Percentiles rank a stretch among this genome's conserved stretches.
phyloP scores from a whole-genome alignment of 2,888 invertebrate species.

The Drosophila neonasuta region DNA sequence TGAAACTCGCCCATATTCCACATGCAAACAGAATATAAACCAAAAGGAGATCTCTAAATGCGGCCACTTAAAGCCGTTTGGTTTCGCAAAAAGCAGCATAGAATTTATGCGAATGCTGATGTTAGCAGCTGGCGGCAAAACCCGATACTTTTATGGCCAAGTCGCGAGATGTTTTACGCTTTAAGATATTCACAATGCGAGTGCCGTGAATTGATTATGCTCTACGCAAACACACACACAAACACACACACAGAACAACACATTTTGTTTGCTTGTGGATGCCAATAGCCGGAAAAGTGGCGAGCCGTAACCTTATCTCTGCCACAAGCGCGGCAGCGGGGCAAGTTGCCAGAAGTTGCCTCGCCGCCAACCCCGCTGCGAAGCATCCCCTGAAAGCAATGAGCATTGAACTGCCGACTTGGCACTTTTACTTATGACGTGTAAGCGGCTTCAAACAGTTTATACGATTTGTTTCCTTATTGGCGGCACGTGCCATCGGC shows the following conservation, averaged over 20 bases:
- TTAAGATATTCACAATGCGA: slow-evolving; percentile 41
- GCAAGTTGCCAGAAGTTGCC: slow-evolving; percentile 35
- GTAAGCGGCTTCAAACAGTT: slow-evolving; percentile 75
- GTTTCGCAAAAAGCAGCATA: background rate
- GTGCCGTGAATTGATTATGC: slow-evolving; percentile 51
- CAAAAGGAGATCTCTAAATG: slow-evolving; percentile 1
- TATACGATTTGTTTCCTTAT: slow-evolving; percentile 75
- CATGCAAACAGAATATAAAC: background rate
- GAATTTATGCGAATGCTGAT: slow-evolving; percentile 16
- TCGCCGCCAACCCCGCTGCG: background rate
- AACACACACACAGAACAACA: background rate
- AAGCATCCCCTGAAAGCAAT: slow-evolving; percentile 1
- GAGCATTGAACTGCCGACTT: slow-evolving; percentile 13
- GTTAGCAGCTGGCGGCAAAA: slow-evolving; percentile 14
- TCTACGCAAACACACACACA: background rate
- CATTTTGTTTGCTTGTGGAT: slow-evolving; percentile 21
- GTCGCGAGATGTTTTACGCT: slow-evolving; percentile 12
- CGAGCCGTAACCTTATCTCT: slow-evolving; percentile 12
- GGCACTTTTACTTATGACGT: slow-evolving; percentile 71
- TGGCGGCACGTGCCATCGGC: slow-evolving; percentile 68
- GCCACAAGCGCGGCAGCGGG: slow-evolving; percentile 14
- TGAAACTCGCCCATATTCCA: background rate
- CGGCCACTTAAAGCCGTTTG: slow-evolving; percentile 3
- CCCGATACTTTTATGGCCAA: slow-evolving; percentile 40
- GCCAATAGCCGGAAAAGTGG: slow-evolving; percentile 1